Evolutionary conservation across 2,888 invertebrate species (phyloP).

Genomic region (Nipponacmea schrenckii): DNA sequence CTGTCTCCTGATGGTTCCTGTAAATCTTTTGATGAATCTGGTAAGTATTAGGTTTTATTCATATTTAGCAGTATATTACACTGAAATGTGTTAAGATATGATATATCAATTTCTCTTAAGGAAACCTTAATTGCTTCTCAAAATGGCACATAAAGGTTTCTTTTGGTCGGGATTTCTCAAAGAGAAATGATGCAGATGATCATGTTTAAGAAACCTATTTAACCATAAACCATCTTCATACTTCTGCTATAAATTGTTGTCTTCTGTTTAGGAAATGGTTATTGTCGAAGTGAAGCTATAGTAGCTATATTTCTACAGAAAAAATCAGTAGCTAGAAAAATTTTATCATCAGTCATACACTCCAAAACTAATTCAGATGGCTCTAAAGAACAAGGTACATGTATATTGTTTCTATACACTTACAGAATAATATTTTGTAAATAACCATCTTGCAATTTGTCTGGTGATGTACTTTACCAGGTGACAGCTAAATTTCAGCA

Average conservation of each 20-base stretch:
- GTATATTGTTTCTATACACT: constrained; percentile 65
- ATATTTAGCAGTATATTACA: background rate
- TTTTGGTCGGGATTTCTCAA: background rate
- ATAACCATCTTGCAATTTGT: too few relatives aligned
- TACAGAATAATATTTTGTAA: background rate
- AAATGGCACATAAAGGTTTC: too few relatives aligned
- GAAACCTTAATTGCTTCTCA: too few relatives aligned
- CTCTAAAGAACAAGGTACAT: constrained; percentile 82
- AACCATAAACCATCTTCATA: background rate
- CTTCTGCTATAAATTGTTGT: background rate
- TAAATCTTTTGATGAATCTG: constrained; percentile 92
- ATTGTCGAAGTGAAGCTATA: constrained; percentile 90
- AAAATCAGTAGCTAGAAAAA: constrained; percentile 78
- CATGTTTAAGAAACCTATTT: too few relatives aligned
- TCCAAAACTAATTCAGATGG: constrained; percentile 94
- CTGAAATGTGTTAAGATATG: background rate
- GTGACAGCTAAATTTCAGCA: too few relatives aligned
- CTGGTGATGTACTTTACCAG: too few relatives aligned
- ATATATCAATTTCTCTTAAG: too few relatives aligned
- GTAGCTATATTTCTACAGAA: constrained; percentile 86
- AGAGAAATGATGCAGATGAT: background rate
- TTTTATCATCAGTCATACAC: constrained; percentile 88
- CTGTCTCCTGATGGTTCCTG: constrained; percentile 90
- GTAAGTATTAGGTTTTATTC: constrained; percentile 67
- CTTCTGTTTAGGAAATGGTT: constrained; percentile 77